phyloP scores from a whole-genome alignment of 2,888 invertebrate genomes.

The Strigamia maritima region DNA sequence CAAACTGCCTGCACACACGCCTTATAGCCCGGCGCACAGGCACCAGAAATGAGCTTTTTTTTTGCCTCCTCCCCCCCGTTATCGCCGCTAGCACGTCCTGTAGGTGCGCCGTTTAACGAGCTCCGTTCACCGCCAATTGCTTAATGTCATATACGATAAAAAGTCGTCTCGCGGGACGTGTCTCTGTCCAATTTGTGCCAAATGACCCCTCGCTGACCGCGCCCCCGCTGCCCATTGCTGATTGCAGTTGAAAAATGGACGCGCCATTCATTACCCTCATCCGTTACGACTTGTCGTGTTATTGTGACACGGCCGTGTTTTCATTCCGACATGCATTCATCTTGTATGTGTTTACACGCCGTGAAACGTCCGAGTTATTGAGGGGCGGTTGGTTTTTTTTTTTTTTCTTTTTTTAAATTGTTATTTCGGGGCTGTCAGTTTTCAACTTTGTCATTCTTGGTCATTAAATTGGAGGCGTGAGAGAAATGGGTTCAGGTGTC shows the following conservation, averaged over 20 bases:
- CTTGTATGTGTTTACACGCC: not conserved
- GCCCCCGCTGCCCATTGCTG: slow-evolving; percentile 28
- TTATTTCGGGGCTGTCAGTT: not conserved
- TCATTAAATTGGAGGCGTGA: slow-evolving; percentile 22
- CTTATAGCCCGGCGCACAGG: not conserved
- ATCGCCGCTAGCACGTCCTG: slow-evolving; percentile 28
- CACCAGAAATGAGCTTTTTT: not conserved
- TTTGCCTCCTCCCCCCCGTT: not conserved
- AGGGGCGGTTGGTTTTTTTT: not conserved
- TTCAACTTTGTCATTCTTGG: slow-evolving; percentile 16
- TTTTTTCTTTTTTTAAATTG: not conserved
- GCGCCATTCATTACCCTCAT: not conserved
- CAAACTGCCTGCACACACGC: not conserved
- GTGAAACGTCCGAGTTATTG: not conserved
- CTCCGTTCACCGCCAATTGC: slow-evolving; percentile 27
- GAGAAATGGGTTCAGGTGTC: slow-evolving; percentile 32
- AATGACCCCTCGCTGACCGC: slow-evolving; percentile 35
- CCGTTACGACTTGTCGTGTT: slow-evolving; percentile 8
- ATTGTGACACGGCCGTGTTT: slow-evolving; percentile 13
- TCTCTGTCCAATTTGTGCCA: slow-evolving; percentile 38
- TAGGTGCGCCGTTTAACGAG: slow-evolving; percentile 30
- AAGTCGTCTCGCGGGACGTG: slow-evolving; percentile 28
- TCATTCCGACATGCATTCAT: not conserved
- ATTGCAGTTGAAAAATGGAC: slow-evolving; percentile 12
- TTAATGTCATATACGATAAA: slow-evolving; percentile 31